phyloP scores from a whole-genome alignment of 1,140 invertebrate species.

The Wasmannia auropunctata region DNA sequence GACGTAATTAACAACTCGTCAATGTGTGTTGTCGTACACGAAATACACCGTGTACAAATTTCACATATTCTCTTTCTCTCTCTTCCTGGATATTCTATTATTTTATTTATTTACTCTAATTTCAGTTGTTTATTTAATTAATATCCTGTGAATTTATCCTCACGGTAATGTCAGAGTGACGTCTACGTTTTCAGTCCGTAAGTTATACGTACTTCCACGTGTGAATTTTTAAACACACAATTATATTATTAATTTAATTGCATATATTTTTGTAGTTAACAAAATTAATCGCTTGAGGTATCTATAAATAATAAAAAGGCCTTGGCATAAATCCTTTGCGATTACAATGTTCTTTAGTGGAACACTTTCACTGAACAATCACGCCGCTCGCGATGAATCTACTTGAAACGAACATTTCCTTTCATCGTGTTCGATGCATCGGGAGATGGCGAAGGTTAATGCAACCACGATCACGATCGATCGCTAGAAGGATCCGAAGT shows the following conservation, averaged over 20 bases:
- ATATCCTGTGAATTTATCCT: conserved; percentile 5
- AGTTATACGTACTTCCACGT: neutral
- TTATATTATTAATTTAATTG: neutral
- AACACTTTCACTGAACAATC: conserved; percentile 60
- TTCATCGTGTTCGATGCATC: conserved; percentile 36
- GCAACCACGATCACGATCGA: conserved; percentile 56
- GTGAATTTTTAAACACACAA: neutral
- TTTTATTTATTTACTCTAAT: conserved; percentile 24
- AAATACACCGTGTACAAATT: neutral
- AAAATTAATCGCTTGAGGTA: neutral
- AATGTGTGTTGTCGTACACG: neutral
- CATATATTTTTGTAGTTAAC: neutral
- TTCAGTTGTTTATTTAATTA: neutral
- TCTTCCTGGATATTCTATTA: neutral
- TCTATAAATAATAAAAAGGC: conserved; percentile 24
- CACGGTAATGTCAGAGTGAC: neutral
- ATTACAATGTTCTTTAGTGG: conserved; percentile 49
- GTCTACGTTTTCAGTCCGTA: neutral
- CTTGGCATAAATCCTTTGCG: conserved; percentile 46
- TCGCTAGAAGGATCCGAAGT: conserved; percentile 9
- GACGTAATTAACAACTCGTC: conserved; percentile 25
- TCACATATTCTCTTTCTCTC: neutral
- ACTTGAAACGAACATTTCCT: conserved; percentile 44
- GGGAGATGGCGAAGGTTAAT: conserved; percentile 55
- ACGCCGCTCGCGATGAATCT: conserved; percentile 51